phyloP scores from a whole-genome alignment of 2,797 vertebrate species.

The Chaenodraco wilsoni region DNA sequence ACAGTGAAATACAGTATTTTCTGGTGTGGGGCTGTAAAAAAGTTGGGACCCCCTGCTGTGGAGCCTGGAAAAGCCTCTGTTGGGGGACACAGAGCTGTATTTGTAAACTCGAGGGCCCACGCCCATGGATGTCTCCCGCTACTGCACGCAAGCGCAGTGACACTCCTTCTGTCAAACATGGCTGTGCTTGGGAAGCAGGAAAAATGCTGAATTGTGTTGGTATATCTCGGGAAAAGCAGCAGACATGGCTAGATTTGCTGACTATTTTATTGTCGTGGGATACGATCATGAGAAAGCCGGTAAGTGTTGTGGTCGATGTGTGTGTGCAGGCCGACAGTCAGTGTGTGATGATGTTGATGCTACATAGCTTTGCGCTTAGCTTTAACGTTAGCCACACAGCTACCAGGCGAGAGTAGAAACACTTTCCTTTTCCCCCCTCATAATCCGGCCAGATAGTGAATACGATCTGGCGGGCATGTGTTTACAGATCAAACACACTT shows the following conservation, averaged over 20 bases:
- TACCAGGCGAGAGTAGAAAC: slow-evolving; percentile 62
- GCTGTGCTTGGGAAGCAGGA: slow-evolving; percentile 90
- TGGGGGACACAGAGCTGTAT: slow-evolving; percentile 52
- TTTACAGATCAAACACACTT: slow-evolving; percentile 7
- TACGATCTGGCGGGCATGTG: background rate
- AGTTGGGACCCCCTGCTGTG: background rate
- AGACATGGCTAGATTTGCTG: slow-evolving; percentile 95
- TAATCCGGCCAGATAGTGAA: slow-evolving; percentile 16
- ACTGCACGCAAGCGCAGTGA: slow-evolving; percentile 89
- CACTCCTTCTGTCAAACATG: slow-evolving; percentile 93
- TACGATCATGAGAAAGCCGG: slow-evolving; percentile 95
- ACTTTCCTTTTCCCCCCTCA: slow-evolving; percentile 27
- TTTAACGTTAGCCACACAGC: slow-evolving; percentile 66
- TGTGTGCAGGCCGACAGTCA: slow-evolving; percentile 75
- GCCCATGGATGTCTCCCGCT: slow-evolving; percentile 78
- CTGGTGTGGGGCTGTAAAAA: background rate
- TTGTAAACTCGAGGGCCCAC: slow-evolving; percentile 78
- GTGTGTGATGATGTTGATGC: slow-evolving; percentile 74
- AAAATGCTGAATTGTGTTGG: slow-evolving; percentile 94
- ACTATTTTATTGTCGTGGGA: slow-evolving; percentile 97
- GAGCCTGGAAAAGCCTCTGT: slow-evolving; percentile 27
- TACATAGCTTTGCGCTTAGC: slow-evolving; percentile 72
- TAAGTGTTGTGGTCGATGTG: slow-evolving; percentile 80
- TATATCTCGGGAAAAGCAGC: slow-evolving; percentile 80
- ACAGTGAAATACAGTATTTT: background rate